A percentile compares a stretch with the other conserved stretches of the same genome.
These are phyloP conservation scores for Cynaeus angustus DNA, from an alignment of 2,888 invertebrate species.

Conservation along the genomic window DNA sequence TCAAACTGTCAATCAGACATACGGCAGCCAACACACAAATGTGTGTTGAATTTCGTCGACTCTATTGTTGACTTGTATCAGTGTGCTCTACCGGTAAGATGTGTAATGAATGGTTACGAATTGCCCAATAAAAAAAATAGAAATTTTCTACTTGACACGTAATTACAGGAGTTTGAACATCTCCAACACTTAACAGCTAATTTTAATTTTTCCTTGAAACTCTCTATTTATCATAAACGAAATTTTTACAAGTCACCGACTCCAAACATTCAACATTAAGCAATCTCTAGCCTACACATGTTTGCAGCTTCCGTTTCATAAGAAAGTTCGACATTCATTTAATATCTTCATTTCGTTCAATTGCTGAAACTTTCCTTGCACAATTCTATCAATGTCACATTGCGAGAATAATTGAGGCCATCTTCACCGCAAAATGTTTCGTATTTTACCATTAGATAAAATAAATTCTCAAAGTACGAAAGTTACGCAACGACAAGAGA, in stretches of 20 bases:
- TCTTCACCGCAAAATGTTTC: constrained; percentile 15
- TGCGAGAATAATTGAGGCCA: constrained; percentile 16
- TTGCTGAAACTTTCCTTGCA: neutral
- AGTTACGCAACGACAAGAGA: constrained; percentile 2
- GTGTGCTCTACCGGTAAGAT: no score
- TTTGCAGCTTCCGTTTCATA: constrained; percentile 10
- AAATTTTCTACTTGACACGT: no score
- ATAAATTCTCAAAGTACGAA: constrained; percentile 23
- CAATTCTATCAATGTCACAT: constrained; percentile 3
- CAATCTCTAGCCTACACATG: neutral
- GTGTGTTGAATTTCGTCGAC: no score
- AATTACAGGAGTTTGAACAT: no score
- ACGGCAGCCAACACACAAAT: no score
- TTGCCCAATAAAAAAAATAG: no score
- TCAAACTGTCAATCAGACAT: no score
- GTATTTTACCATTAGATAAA: neutral
- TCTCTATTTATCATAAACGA: neutral
- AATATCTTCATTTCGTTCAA: neutral
- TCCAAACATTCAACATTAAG: neutral
- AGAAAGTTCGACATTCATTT: neutral
- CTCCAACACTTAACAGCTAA: no score
- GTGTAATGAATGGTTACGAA: no score
- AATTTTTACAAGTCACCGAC: neutral
- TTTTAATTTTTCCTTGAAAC: no score
- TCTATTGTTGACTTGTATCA: no score